phyloP scores from a whole-genome alignment of 2,797 vertebrate genomes.

The Remorina albescens region DNA sequence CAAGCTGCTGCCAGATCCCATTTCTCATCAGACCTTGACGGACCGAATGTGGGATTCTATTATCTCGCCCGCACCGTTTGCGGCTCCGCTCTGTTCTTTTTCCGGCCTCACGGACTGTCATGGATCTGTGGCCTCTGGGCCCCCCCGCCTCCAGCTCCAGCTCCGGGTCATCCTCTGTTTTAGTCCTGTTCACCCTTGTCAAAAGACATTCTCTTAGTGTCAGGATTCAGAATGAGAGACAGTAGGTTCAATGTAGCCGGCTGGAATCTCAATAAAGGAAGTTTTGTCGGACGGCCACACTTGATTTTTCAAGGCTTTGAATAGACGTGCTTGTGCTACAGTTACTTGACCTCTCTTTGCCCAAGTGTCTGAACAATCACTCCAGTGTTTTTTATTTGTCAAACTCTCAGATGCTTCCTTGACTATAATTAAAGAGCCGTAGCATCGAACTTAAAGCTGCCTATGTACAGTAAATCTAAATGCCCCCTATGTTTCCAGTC shows the following conservation, averaged over 20 bases:
- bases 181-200: conserved; percentile 72
- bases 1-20: conserved; percentile 76
- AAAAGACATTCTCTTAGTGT: conserved; percentile 71
- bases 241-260: conserved; percentile 64
- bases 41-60: conserved; percentile 78
- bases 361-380: conserved; percentile 57
- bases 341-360: conserved; percentile 66
- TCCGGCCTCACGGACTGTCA: conserved; percentile 40
- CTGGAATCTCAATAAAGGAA: conserved; percentile 56
- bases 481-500: conserved; percentile 23
- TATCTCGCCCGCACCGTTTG: conserved; percentile 61
- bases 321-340: conserved; percentile 74
- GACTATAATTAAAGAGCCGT: conserved; percentile 43
- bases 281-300: conserved; percentile 70
- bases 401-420: conserved; percentile 52
- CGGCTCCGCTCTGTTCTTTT: conserved; percentile 56
- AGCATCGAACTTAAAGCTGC: conserved; percentile 46
- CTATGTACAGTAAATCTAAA: conserved; percentile 47
- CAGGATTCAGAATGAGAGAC: conserved; percentile 57
- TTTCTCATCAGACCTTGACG: conserved; percentile 72
- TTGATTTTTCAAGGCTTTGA: conserved; percentile 72
- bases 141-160: conserved; percentile 39
- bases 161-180: conserved; percentile 64
- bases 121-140: conserved; percentile 45
- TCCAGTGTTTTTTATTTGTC: conserved; percentile 62